These are phyloP conservation scores for Sylvia atricapilla DNA, from an alignment of 2,113 vertebrate species.

Conservation along the genomic window DNA sequence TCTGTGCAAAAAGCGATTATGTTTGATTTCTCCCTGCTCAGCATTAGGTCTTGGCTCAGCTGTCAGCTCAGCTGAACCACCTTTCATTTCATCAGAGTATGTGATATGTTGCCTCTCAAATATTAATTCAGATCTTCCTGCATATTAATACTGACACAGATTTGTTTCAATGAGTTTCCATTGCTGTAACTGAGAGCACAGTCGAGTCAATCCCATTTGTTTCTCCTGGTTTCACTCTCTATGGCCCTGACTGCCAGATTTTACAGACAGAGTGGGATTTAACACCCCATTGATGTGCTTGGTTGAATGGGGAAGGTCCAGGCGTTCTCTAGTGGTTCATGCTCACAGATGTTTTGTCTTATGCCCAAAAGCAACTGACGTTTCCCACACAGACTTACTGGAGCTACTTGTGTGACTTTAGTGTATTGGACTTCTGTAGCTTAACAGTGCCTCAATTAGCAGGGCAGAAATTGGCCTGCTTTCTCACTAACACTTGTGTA, in stretches of 20 bases:
- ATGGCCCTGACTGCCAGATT: background rate
- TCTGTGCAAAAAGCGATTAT: background rate
- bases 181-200: background rate
- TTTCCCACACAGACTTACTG: background rate
- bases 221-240: background rate
- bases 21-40: slow-evolving; percentile 21
- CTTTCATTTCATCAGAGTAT: background rate
- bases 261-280: background rate
- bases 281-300: background rate
- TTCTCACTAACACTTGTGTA: background rate
- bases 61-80: background rate
- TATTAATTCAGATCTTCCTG: slow-evolving; percentile 10
- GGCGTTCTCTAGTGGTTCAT: accelerated
- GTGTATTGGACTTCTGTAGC: background rate
- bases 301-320: background rate
- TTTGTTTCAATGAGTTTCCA: slow-evolving; percentile 10
- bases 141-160: background rate
- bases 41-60: background rate
- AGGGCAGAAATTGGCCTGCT: slow-evolving; percentile 1
- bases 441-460: slow-evolving; percentile 19
- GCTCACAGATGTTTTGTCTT: background rate
- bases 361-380: background rate
- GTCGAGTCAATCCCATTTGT: background rate
- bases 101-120: slow-evolving; percentile 5
- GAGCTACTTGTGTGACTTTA: background rate